Conservation (phyloP, 2,113 vertebrate genomes). For the Paedocypris sp. region DNA sequence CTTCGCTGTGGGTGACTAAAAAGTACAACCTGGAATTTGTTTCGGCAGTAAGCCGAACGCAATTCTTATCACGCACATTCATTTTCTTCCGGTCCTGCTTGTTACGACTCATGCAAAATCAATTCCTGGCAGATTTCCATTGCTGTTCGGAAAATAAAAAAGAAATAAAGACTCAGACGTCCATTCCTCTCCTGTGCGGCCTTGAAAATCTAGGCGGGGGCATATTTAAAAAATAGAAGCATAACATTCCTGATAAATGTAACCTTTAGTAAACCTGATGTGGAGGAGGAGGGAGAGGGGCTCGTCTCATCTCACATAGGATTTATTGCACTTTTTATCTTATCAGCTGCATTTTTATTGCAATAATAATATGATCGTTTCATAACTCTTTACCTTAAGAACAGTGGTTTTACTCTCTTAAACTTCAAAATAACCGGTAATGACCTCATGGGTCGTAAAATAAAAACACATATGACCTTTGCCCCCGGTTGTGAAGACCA, state of each 20-base stretch:
- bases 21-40: background rate
- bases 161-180: constrained; percentile 24
- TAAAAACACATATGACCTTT: background rate
- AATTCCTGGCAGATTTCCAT: constrained; percentile 46
- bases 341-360: background rate
- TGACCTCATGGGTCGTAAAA: background rate
- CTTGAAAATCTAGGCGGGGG: constrained; percentile 49
- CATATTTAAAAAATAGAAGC: constrained; percentile 20
- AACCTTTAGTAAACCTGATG: too few species aligned
- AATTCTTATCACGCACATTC: constrained; percentile 6
- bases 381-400: background rate
- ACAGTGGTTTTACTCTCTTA: background rate
- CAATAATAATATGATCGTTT: background rate
- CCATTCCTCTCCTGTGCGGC: constrained; percentile 53
- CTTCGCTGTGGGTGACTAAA: background rate
- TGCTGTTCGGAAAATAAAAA: constrained; percentile 27
- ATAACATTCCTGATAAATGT: too few species aligned
- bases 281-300: too few species aligned
- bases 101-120: constrained; percentile 36
- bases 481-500: background rate
- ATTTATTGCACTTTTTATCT: constrained; percentile 7
- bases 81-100: constrained; percentile 20
- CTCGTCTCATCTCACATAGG: background rate
- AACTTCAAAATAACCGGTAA: background rate
- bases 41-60: background rate